Evolutionary conservation across 1,140 invertebrate genomes (phyloP), one percentile per base, ranked within the genome.

Genomic region (Bombus confusus): DNA sequence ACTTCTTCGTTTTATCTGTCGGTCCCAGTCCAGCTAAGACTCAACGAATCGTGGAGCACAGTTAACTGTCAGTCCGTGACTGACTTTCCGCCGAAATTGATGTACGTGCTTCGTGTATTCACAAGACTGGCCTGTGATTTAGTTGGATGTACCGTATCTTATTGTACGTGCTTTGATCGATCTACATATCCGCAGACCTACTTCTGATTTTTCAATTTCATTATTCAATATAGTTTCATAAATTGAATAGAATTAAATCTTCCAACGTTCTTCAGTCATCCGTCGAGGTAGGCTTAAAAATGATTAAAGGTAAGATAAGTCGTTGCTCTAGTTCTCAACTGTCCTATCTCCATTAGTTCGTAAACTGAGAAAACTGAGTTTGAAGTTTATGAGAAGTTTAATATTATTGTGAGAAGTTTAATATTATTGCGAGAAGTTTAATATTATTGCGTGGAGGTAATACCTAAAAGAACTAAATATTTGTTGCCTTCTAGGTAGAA

Each of bases 31-130:
- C 39, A 5, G 47, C 4, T 25, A 8, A 39, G n/a, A 52, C 18
- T 52, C 47, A 8, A 52, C 25, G 43, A 76, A 37, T 28, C 6
- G 62, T 28, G 25, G 18, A n/a, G n/a, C 25, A 66, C 15, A 8
- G 22, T 64, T 28, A 1, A 43, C 52, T 72, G 34, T 75, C 62
- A 85, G 78, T 85, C 57, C 41, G 28, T 34, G 13, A n/a, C n/a
- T 43, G 13, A n/a, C 57, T 85, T n/a, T 39, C n/a, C 34, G 34
- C 37, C 0, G 71, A 68, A 52, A 31, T 59, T 57, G 71, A 68
- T 69, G 18, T 9, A 15, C 15, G 59, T 62, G 25, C 37, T 41
- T 37, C 47, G 41, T 18, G 10, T 22, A 57, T 57, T 47, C 68
- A 41, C 74, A 25, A 77, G 18, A 34, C 3, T 59, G 41, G 12